Evolutionary conservation across 1,140 invertebrate genomes (phyloP), one percentile per base, ranked within the genome.

Genomic region (Doryteuthis pealeii): DNA sequence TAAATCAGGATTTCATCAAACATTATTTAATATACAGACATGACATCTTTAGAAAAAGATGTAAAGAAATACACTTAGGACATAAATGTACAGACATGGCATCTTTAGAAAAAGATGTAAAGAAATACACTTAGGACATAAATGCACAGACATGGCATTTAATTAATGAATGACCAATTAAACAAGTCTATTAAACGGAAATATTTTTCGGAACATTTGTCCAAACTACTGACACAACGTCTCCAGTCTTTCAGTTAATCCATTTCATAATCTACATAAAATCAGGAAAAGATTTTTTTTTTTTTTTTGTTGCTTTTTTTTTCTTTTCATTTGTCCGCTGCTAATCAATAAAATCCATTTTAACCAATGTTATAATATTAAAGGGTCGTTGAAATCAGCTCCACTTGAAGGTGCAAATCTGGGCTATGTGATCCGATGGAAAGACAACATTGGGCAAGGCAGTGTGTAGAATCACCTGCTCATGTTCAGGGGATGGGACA

Each of bases 361-460:
- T n/a, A n/a, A n/a, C n/a, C n/a, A n/a, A n/a, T n/a, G n/a, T n/a
- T 54, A 54, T n/a, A 54, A 14, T n/a, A 54, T 54, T n/a, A 54
- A 14, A 54, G n/a, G 12, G 12, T n/a, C n/a, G n/a, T n/a, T n/a
- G n/a, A n/a, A n/a, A 31, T 66, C 26, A 26, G 15, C 84, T 91
- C 90, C 92, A 92, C 74, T 89, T 87, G 43, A 98, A 87, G 89
- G 96, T 95, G 69, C 93, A 93, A 72, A 96, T 90, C 68, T 97
- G 88, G 70, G 96, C 92, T 78, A 98, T 88, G 88, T 98, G 96
- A 90, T 98, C 96, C 26, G 96, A 97, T 1, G 96, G 96, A 88
- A 94, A 95, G 12, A 93, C 91, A 26, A 93, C 87, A 81, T 93
- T 97, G 2, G 96, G 96, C 76, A 98, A 89, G 15, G 94, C 95